Evolutionary conservation across 2,113 vertebrate species (phyloP), one percentile per base, ranked within the genome.

Genomic region (Epinephelus moara): DNA sequence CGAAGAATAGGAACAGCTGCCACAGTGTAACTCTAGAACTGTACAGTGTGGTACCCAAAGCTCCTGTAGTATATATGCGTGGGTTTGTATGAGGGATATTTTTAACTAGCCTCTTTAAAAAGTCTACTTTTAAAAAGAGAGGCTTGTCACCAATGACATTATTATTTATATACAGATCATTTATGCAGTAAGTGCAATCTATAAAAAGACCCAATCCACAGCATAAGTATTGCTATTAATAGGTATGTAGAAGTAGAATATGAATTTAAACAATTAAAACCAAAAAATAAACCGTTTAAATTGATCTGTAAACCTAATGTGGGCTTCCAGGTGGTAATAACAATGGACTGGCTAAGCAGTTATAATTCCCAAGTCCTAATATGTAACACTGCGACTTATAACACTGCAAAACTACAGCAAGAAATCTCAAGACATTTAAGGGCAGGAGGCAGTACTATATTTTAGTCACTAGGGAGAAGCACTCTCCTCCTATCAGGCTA

Each of bases 1-100:
- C 79, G 60, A 81, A 82, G 82, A 91, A 81, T 57, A 25, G 69
- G 78, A 86, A 75, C 91, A 92, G 90, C 93, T 94, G 94, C 82
- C 47, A 56, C 74, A 3, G 27, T 78, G 83, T 89, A 89, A 89
- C 88, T 90, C 88, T 88, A 90, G 90, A 93, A 75, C 75, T 67
- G 85, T 78, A 87, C 86, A 87, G 89, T 72, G 67, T 59, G 64
- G 75, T 42, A 66, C 63, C 45, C 57, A 21, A 3, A n/a, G 67
- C 73, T 78, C 21, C 61, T 55, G 66, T 63, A 75, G 52, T 52
- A 45, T 68, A 80, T 73, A 64, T 49, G 63, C 37, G 71, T 50
- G 78, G 15, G 53, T 68, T 60, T 84, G 63, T 55, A 55, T 9
- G 42, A 1, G 42, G 33, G 61, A 42, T 92, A 92, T 88, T 87